Percentiles rank a stretch among this genome's conserved stretches.
Conservation (phyloP, 2,113 vertebrate genomes). For the Anas platyrhynchos region DNA sequence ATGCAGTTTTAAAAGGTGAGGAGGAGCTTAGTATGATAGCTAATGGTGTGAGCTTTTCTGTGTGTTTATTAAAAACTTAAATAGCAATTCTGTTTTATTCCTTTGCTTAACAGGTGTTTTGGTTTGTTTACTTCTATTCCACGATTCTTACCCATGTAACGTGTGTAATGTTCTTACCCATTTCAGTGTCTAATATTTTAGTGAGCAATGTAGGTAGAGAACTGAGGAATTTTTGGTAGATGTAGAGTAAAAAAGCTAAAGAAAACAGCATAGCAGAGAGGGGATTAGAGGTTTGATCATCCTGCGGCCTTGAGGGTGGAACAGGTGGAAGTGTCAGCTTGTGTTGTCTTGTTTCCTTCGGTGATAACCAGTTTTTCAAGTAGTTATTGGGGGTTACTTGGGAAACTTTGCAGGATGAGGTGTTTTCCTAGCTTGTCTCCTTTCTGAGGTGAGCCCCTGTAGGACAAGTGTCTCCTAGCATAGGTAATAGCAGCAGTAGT, state of each 20-base stretch:
- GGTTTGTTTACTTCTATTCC: neutral
- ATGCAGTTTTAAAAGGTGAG: neutral
- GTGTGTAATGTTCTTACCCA: no score
- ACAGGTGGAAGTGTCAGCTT: neutral
- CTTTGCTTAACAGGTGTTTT: neutral
- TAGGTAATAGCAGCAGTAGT: neutral
- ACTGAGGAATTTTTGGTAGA: accelerated
- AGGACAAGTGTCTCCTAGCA: neutral
- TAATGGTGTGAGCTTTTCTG: neutral
- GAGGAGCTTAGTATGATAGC: neutral
- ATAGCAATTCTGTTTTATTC: neutral
- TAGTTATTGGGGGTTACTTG: neutral
- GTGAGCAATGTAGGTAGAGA: neutral
- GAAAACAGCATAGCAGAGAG: accelerated
- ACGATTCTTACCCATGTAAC: neutral
- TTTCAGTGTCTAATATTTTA: neutral
- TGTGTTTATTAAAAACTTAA: neutral
- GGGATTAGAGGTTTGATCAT: neutral
- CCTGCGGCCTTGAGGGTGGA: neutral
- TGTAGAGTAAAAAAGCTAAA: neutral
- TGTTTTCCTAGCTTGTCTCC: neutral
- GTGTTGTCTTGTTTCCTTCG: neutral
- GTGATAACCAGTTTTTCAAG: neutral
- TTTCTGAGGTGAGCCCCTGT: neutral
- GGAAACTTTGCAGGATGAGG: neutral